Percentiles rank a stretch among this genome's conserved stretches.
Evolutionary conservation across 53 echinoderm and acorn worm species (phyloP).

Genomic region (Astropecten irregularis): DNA sequence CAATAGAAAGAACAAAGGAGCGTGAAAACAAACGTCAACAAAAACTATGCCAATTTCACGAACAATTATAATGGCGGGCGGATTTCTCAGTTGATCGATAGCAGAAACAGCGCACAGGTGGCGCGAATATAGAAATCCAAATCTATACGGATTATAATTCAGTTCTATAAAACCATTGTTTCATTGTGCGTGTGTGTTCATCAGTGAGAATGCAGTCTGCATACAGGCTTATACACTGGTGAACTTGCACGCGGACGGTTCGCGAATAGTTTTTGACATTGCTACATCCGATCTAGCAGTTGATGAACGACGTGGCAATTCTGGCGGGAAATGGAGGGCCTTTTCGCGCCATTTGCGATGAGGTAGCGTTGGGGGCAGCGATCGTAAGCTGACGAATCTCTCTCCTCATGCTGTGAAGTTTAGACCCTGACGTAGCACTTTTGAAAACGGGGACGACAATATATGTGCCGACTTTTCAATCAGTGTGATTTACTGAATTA

Average conservation of each 20-base stretch:
- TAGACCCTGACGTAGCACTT: constrained; percentile 48
- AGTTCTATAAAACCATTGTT: neutral
- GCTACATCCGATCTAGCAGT: constrained; percentile 8
- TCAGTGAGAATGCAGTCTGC: too few relatives aligned
- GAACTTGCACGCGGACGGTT: neutral
- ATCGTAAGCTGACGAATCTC: constrained; percentile 33
- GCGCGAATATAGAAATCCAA: neutral
- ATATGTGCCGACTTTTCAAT: neutral
- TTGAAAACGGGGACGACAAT: constrained; percentile 1
- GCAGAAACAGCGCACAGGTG: too few relatives aligned
- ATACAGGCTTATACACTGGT: neutral
- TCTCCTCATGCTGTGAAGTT: constrained; percentile 4
- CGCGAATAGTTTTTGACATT: constrained; percentile 1
- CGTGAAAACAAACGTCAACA: too few relatives aligned
- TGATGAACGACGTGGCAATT: constrained; percentile 49
- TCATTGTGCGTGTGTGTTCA: too few relatives aligned
- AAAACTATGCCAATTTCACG: too few relatives aligned
- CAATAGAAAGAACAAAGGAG: too few relatives aligned
- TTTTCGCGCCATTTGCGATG: constrained; percentile 21
- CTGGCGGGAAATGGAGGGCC: constrained; percentile 16
- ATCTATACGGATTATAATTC: constrained; percentile 33
- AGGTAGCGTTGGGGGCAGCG: constrained; percentile 30
- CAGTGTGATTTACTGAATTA: too few relatives aligned
- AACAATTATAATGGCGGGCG: too few relatives aligned
- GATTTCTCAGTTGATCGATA: too few relatives aligned